Base-by-base conservation (phyloP, 1,140 invertebrate species). In the Bombus fervidus region DNA sequence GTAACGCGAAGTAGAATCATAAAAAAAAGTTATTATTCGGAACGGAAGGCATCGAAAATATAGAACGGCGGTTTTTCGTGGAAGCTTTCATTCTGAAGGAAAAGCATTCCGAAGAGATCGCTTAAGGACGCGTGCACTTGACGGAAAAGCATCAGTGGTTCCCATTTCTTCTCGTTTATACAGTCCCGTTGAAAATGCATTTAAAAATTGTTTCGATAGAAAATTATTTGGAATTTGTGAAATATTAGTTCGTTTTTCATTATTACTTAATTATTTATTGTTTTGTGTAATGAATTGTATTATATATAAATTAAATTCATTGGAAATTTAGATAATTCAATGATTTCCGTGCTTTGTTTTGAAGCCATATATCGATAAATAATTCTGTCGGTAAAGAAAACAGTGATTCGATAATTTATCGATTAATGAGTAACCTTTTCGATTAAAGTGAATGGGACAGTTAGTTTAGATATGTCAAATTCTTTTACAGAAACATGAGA, bases 71-170 rank as follows among this genome's bases (percentile, higher is more conserved):
- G 31, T 43, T 79, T 79, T 34, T 79, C 77, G 41, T 68, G 5
- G 59, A 13, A 79, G 41, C 18, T n/a, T 79, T 18, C 37, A 37
- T 77, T 64, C 18, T 31, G 15, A 22, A 43, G 43, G 73, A 62
- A 62, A 77, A 77, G 53, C 75, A 59, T 57, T 77, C 41, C 25
- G 31, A 28, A 75, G 47, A 75, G 31, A 72, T 43, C 41, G 39
- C 41, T 73, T 47, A 47, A 43, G 41, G 41, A 75, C 73, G 47
- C 73, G 31, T 53, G 53, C 53, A 77, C 75, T 77, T 77, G 53
- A 25, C 53, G 41, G 41, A 43, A 39, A 28, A 41, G 28, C 5
- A 1, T 13, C 69, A 72, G 69, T 28, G 69, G 69, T 72, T 72
- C 69, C 13, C 69, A 72, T 41, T 37, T 9, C 28, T 15, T 1